Percentiles rank a stretch among this genome's conserved stretches.
phyloP scores from a whole-genome alignment of 2,797 vertebrate genomes.

The Arnoldichthys spilopterus region DNA sequence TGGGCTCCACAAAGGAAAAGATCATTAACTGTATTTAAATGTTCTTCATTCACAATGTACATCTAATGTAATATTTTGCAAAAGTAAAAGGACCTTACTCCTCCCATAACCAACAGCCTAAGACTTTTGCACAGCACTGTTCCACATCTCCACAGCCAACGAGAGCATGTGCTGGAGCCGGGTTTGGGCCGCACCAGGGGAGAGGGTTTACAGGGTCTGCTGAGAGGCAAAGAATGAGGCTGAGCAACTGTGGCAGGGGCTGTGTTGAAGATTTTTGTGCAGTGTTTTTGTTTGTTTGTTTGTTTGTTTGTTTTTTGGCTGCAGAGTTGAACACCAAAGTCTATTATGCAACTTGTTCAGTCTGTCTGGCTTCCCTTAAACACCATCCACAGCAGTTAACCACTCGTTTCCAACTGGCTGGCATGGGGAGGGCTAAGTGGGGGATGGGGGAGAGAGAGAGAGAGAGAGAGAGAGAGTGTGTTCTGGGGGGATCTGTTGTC shows the following conservation, averaged over 20 bases:
- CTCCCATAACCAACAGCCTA: no score
- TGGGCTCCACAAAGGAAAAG: no score
- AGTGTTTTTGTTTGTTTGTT: neutral
- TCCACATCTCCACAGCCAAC: no score
- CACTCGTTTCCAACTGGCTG: slow-evolving; percentile 34
- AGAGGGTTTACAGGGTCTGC: neutral
- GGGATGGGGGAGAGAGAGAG: neutral
- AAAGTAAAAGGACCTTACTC: no score
- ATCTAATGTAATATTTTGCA: no score
- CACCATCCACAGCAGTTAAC: slow-evolving; percentile 30
- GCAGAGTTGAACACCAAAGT: slow-evolving; percentile 4
- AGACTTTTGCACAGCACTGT: no score
- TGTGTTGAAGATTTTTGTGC: neutral
- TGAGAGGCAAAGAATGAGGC: neutral
- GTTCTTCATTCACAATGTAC: no score
- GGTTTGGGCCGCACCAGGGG: neutral
- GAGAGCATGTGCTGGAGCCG: no score
- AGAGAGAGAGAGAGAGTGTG: no score
- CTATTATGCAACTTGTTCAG: slow-evolving; percentile 54
- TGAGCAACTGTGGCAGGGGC: neutral
- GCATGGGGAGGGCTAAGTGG: neutral
- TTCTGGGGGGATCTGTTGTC: slow-evolving; percentile 1
- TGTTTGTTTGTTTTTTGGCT: no score
- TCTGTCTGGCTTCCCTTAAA: slow-evolving; percentile 19
- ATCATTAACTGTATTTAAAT: no score